phyloP scores from a whole-genome alignment of 2,113 vertebrate genomes.

The Pogona vitticeps region DNA sequence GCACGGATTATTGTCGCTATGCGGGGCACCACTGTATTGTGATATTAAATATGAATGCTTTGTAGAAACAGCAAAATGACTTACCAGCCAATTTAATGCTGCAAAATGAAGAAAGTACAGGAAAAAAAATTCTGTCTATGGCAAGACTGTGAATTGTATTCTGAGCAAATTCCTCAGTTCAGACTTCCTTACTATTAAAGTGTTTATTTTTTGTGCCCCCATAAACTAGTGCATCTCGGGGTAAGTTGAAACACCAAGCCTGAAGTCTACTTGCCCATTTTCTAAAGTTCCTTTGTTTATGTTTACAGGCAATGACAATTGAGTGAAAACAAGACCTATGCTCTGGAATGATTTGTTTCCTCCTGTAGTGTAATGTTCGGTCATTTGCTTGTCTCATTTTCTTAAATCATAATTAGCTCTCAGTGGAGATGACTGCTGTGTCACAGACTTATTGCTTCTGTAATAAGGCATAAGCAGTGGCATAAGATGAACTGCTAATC shows the following conservation, averaged over 20 bases:
- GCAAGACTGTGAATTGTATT: neutral
- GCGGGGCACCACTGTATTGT: too few species aligned
- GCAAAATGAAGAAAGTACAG: neutral
- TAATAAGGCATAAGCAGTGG: neutral
- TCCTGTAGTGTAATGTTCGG: neutral
- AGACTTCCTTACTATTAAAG: neutral
- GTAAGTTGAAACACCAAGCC: neutral
- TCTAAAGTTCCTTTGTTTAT: neutral
- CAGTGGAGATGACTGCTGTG: neutral
- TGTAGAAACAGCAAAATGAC: too few species aligned
- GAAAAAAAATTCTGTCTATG: neutral
- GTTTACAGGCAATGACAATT: neutral
- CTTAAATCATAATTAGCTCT: neutral
- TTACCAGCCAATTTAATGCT: neutral
- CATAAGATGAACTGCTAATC: neutral
- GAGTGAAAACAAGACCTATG: neutral
- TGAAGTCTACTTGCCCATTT: neutral
- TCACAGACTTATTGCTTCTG: neutral
- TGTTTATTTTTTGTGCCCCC: neutral
- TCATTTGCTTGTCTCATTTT: neutral
- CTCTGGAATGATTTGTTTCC: neutral
- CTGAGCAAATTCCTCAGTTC: neutral
- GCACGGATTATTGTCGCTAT: too few species aligned
- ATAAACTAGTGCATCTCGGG: neutral
- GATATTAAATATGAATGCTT: too few species aligned